Evolutionary conservation across 2,113 vertebrate species (phyloP).

Genomic region (Synchiropus splendidus): DNA sequence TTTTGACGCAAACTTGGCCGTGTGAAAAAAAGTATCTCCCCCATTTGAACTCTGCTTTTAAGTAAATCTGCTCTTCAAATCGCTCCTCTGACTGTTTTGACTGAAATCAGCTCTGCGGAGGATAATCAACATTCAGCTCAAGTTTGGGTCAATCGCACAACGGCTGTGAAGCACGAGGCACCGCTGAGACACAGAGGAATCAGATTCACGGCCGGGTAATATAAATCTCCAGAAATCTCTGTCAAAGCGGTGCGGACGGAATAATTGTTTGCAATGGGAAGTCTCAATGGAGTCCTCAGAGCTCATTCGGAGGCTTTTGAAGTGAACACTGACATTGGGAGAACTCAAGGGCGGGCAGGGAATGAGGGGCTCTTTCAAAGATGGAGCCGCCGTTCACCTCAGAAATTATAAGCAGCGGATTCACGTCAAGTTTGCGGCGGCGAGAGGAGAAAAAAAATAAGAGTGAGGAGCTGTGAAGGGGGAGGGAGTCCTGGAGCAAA

Average conservation of each 20-base stretch:
- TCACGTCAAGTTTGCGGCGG: constrained; percentile 33
- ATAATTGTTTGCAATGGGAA: constrained; percentile 60
- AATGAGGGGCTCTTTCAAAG: constrained; percentile 35
- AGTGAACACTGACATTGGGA: constrained; percentile 60
- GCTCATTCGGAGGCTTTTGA: constrained; percentile 54
- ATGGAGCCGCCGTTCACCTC: constrained; percentile 34
- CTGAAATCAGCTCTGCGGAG: constrained; percentile 6
- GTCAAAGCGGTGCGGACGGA: constrained; percentile 36
- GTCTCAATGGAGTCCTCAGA: constrained; percentile 53
- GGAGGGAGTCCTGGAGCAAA: background rate
- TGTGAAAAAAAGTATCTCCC: background rate
- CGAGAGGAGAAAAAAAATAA: background rate
- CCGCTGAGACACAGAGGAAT: constrained; percentile 18
- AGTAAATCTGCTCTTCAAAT: constrained; percentile 7
- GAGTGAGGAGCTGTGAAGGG: constrained; percentile 3
- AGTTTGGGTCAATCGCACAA: constrained; percentile 28
- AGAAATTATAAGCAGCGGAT: constrained; percentile 48
- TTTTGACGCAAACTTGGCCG: constrained; percentile 9
- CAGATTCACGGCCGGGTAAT: constrained; percentile 34
- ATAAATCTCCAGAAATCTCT: constrained; percentile 42
- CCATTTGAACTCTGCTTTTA: constrained; percentile 6
- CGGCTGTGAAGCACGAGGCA: constrained; percentile 11
- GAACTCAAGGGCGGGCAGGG: constrained; percentile 51
- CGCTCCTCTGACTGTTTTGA: constrained; percentile 8
- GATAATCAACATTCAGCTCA: constrained; percentile 34